Evolutionary conservation across 2,888 invertebrate species (phyloP).

Genomic region (Polydesmus complanatus): DNA sequence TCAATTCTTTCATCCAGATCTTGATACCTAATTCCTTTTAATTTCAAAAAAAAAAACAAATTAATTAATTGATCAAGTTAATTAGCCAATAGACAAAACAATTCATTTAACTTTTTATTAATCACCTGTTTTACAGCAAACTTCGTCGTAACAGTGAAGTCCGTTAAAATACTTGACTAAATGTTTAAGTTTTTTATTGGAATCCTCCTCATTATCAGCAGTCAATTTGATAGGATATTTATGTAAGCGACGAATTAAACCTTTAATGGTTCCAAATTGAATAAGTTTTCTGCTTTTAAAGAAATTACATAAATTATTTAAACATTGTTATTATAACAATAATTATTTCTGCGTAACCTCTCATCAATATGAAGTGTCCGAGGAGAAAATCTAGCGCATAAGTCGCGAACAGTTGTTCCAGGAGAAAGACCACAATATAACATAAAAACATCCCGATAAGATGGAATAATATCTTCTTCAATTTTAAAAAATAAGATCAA

Average conservation of each 20-base stretch:
- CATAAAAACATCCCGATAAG: slow-evolving; percentile 53
- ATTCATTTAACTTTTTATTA: not conserved
- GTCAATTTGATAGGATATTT: slow-evolving; percentile 39
- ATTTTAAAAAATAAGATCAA: slow-evolving; percentile 7
- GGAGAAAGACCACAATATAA: slow-evolving; percentile 63
- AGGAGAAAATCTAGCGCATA: slow-evolving; percentile 59
- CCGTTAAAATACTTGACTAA: slow-evolving; percentile 54
- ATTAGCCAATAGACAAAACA: not conserved
- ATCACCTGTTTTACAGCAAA: slow-evolving; percentile 59
- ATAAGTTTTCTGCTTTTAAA: slow-evolving; percentile 61
- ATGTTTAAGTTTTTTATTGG: slow-evolving; percentile 22
- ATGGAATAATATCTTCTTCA: slow-evolving; percentile 48
- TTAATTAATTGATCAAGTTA: not conserved
- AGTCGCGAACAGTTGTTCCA: slow-evolving; percentile 58
- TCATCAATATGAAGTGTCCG: slow-evolving; percentile 46
- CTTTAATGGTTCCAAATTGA: slow-evolving; percentile 74
- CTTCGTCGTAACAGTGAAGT: slow-evolving; percentile 67
- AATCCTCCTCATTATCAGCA: slow-evolving; percentile 15
- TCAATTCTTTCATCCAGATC: slow-evolving; percentile 70
- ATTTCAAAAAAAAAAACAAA: too few relatives aligned
- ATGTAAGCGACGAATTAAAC: slow-evolving; percentile 63
- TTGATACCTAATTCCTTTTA: slow-evolving; percentile 51
- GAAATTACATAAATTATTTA: slow-evolving; percentile 15
- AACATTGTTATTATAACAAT: too few relatives aligned
- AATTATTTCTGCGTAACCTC: slow-evolving; percentile 24